Evolutionary conservation across 2,797 vertebrate genomes (phyloP), one percentile per base, ranked within the genome.

Genomic region (Zalophus californianus): DNA sequence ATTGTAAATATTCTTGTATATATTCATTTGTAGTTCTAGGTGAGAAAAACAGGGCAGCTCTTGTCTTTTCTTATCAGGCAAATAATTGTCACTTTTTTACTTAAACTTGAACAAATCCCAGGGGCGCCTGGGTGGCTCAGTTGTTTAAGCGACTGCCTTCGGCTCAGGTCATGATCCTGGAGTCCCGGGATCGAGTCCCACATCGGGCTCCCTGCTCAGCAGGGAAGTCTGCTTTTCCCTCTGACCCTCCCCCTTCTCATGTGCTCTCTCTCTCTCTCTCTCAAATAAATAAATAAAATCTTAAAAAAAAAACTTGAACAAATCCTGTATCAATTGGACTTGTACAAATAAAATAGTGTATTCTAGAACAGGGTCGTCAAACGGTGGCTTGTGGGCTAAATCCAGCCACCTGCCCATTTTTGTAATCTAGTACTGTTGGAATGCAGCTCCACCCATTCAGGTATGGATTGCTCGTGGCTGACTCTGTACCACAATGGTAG

Each of bases 1-100:
- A 50, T 44, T 85, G 38, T 79, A 86, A 95, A 94, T 96, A 86
- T 73, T 92, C 92, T 85, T 82, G 38, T 91, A 29, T 72, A 35
- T 27, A 7, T 13, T 29, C 29, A 54, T 48, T 58, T 85, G 25
- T 27, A 66, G 15, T 78, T 80, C 70, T 1, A 3, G 23, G 58
- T 62, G 62, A 87, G 32, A 66, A 75, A 70, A 73, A 38, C 0
- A 8, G 56, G 29, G 1, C 11, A 2, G 54, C 12, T 35, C 29
- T 50, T 25, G n/a, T 7, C 27, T 66, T 62, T 93, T 90, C 32
- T 38, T 87, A 27, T 52, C 2, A 23, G 60, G 32, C 64, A 18
- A 88, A 21, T 18, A 62, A 5, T 62, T 54, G 35, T n/a, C 32
- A n/a, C 7, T 72, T 58, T 62, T 78, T 58, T 48, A 38, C 38